A percentile compares a stretch with the other conserved stretches of the same genome.
These are phyloP conservation scores for Chaetophractus vellerosus DNA, from an alignment of 2,797 vertebrate genomes.

Conservation along the genomic window DNA sequence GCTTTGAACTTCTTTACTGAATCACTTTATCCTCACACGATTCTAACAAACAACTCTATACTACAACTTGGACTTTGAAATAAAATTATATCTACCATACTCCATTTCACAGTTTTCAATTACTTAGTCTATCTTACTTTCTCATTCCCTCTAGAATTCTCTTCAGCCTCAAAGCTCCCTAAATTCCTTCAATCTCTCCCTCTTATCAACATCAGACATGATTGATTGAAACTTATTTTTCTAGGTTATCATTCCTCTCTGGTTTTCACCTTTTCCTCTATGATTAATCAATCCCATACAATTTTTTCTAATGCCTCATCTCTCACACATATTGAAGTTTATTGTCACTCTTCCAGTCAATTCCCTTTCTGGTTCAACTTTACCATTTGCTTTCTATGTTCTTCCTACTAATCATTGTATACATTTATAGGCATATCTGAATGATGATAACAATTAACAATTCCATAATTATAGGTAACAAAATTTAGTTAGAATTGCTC, in stretches of 20 bases:
- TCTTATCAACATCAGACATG: background rate
- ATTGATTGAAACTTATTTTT: background rate
- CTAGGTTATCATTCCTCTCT: background rate
- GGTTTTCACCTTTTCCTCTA: background rate
- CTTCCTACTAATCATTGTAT: background rate
- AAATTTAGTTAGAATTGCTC: background rate
- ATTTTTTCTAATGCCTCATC: background rate
- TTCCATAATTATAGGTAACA: background rate
- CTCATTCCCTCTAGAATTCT: background rate
- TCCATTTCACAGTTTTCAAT: background rate
- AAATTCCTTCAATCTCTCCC: background rate
- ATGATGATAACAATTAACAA: background rate
- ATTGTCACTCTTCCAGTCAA: background rate
- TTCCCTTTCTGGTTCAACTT: background rate
- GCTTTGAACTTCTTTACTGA: background rate
- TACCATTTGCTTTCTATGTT: background rate
- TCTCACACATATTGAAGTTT: background rate
- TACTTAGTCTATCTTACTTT: background rate
- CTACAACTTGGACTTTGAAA: background rate
- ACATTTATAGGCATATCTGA: background rate
- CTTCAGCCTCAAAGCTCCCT: background rate
- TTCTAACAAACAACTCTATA: background rate
- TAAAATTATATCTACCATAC: background rate
- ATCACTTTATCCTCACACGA: background rate
- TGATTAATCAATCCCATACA: background rate